These are phyloP conservation scores for Rhea americana DNA, from an alignment of 2,113 vertebrate genomes.

Conservation along the genomic window DNA sequence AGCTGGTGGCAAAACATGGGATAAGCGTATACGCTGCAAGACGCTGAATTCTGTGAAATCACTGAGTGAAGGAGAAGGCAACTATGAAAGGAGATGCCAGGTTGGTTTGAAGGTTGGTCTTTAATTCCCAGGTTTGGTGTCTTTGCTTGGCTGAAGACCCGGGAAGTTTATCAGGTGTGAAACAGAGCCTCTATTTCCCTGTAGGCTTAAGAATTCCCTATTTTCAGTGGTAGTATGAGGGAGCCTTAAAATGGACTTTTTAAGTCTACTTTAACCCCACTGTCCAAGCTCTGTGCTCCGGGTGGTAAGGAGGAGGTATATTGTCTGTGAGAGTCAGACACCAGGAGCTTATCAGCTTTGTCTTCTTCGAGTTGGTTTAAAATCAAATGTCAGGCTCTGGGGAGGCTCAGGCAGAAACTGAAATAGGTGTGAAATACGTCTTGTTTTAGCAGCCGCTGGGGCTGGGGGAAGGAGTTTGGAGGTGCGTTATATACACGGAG, in stretches of 20 bases:
- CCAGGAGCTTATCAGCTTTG: not conserved
- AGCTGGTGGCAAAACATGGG: not conserved
- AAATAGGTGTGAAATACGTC: rapidly evolving
- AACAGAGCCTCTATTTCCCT: not conserved
- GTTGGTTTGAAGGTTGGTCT: not conserved
- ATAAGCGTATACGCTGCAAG: not conserved
- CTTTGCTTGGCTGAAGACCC: not conserved
- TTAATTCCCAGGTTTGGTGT: rapidly evolving
- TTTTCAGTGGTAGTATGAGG: not conserved
- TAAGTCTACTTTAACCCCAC: not conserved
- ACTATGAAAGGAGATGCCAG: rapidly evolving
- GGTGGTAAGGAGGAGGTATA: not conserved
- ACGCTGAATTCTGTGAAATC: rapidly evolving
- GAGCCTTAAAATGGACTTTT: not conserved
- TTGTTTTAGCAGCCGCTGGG: not conserved
- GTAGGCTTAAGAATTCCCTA: not conserved
- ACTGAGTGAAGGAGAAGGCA: not conserved
- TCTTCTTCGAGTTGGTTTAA: not conserved
- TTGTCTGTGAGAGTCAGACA: not conserved
- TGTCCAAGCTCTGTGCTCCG: not conserved
- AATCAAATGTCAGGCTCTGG: not conserved
- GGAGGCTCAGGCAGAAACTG: not conserved
- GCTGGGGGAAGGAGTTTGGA: not conserved
- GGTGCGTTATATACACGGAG: not conserved
- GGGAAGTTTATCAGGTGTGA: not conserved